Conservation (phyloP, 2,113 vertebrate species). For the Hemiprocne comata region DNA sequence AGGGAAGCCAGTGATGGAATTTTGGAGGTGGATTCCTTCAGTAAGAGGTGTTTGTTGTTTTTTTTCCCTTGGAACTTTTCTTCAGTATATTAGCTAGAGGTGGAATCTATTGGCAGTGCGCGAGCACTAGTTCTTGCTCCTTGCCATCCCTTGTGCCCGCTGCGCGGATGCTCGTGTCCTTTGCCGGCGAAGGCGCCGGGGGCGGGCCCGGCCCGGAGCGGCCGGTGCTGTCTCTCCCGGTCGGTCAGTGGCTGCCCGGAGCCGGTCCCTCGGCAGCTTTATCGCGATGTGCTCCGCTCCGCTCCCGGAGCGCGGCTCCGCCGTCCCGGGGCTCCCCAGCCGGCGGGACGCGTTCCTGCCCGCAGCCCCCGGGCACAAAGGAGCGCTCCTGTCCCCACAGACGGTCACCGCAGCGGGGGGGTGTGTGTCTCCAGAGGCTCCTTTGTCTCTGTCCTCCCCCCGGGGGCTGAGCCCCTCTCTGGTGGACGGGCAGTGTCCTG, state of each 20-base stretch:
- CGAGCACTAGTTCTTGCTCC: not conserved
- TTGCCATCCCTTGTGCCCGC: accelerated
- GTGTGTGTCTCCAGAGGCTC: not conserved
- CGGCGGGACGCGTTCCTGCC: not conserved
- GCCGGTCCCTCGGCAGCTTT: not conserved
- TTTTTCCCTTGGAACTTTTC: not conserved
- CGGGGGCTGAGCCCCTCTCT: not conserved
- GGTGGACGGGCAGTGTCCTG: not conserved
- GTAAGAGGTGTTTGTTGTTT: not conserved
- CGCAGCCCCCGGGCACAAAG: not conserved
- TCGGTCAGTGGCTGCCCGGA: accelerated
- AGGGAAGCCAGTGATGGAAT: not conserved
- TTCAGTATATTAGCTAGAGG: accelerated
- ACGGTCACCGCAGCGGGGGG: not conserved
- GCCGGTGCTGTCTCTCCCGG: not conserved
- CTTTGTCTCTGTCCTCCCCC: not conserved
- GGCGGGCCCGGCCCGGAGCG: no score
- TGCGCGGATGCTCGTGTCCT: accelerated
- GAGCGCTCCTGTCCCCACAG: no score
- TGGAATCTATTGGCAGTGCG: accelerated
- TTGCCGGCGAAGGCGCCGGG: not conserved
- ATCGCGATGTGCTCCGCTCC: not conserved
- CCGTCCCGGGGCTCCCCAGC: not conserved
- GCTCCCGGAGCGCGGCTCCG: not conserved
- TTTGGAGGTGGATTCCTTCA: not conserved